Evolutionary conservation across 53 echinoderm and acorn worm species (phyloP).

Genomic region (Paracentrotus lividus): DNA sequence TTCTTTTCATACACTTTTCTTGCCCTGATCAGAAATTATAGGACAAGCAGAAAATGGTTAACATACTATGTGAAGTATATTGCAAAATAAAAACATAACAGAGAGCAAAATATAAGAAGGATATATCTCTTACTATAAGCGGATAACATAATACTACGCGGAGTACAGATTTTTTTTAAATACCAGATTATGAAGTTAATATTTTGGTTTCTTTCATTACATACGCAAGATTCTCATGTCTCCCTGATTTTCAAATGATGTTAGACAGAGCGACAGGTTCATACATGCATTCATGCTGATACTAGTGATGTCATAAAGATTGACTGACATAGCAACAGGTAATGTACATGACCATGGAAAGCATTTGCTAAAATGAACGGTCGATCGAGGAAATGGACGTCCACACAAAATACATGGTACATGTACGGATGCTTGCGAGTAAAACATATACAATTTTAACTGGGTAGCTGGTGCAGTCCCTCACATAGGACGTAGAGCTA

Average conservation of each 20-base stretch:
- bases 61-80: conserved; percentile 4
- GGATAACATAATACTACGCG: background rate
- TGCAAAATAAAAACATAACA: conserved; percentile 23
- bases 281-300: no score
- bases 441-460: background rate
- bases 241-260: background rate
- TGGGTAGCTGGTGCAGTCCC: background rate
- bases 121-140: background rate
- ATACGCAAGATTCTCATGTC: background rate
- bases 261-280: no score
- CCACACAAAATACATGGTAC: no score
- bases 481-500: background rate
- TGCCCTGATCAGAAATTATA: background rate
- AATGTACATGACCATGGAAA: no score
- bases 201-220: background rate
- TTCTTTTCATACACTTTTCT: background rate
- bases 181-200: background rate
- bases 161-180: background rate
- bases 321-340: no score
- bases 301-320: no score
- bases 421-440: background rate
- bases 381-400: no score
- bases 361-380: no score
- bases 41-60: background rate
- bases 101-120: background rate